These are phyloP conservation scores for Pelosia muscerda DNA, from an alignment of 2,888 invertebrate species.

Conservation along the genomic window DNA sequence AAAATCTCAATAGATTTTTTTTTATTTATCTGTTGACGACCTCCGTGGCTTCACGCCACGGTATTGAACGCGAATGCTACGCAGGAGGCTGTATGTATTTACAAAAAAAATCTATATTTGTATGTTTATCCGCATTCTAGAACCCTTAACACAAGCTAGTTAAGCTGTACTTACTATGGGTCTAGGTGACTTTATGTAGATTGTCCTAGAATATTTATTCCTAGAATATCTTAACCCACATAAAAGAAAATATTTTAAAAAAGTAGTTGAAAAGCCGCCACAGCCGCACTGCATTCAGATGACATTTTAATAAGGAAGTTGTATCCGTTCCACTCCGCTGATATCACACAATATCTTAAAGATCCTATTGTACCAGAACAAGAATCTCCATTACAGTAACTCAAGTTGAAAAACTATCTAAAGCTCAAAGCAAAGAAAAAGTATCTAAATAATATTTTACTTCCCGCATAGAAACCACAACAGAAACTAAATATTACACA, in stretches of 20 bases:
- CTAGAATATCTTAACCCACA: background rate
- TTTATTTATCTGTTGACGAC: too few species aligned
- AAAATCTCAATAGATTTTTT: too few species aligned
- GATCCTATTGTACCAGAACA: background rate
- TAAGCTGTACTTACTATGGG: too few species aligned
- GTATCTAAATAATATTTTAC: conserved; percentile 8
- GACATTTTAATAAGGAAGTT: background rate
- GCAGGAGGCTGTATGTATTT: too few species aligned
- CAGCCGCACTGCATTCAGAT: background rate
- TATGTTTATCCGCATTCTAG: too few species aligned
- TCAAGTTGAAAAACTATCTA: background rate
- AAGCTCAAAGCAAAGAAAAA: background rate
- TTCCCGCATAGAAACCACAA: background rate
- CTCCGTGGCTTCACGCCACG: too few species aligned
- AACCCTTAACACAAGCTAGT: too few species aligned
- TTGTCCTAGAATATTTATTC: too few species aligned
- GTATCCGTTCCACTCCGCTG: background rate
- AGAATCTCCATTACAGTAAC: background rate
- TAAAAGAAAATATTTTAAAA: background rate
- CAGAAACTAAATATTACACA: background rate
- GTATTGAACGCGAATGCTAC: too few species aligned
- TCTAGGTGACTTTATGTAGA: too few species aligned
- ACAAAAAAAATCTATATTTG: too few species aligned
- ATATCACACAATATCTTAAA: background rate
- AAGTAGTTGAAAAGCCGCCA: background rate